Evolutionary conservation across 64 coral and sea anemone species (phyloP).

Genomic region (Porites australiensis): DNA sequence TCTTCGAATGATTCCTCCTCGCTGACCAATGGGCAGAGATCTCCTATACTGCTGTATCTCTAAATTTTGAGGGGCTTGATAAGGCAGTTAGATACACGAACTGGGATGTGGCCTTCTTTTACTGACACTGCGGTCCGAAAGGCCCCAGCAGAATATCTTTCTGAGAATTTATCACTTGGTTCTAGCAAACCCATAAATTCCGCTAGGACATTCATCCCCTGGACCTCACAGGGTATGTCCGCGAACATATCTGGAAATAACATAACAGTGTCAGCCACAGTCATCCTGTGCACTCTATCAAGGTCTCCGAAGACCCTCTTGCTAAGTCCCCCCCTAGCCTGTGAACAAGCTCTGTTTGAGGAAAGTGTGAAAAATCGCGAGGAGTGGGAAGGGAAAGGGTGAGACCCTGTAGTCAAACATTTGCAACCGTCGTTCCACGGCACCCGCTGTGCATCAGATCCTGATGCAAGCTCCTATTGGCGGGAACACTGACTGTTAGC

Average conservation of each 20-base stretch:
- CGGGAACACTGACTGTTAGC: too few relatives aligned
- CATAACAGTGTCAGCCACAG: constrained; percentile 19
- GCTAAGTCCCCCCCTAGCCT: not conserved
- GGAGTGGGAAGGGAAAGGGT: too few relatives aligned
- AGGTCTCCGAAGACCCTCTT: constrained; percentile 4
- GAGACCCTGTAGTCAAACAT: too few relatives aligned
- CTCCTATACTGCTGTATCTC: constrained; percentile 15
- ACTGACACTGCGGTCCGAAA: constrained; percentile 24
- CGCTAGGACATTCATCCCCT: not conserved
- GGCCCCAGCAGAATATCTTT: too few relatives aligned
- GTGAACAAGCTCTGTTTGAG: too few relatives aligned
- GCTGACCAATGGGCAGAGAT: not conserved
- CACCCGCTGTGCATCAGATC: too few relatives aligned
- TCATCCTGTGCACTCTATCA: constrained; percentile 33
- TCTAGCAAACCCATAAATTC: constrained; percentile 25
- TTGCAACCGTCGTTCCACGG: too few relatives aligned
- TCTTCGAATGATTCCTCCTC: too few relatives aligned
- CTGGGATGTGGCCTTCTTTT: too few relatives aligned
- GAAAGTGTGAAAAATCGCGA: too few relatives aligned
- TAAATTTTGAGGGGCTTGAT: constrained; percentile 23
- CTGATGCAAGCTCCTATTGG: too few relatives aligned
- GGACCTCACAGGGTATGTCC: not conserved
- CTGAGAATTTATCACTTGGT: constrained; percentile 19
- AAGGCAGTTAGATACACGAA: constrained; percentile 9
- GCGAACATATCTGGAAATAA: constrained; percentile 32